These are phyloP conservation scores for Dynastes grantii DNA, from an alignment of 2,888 invertebrate species.

Conservation along the genomic window DNA sequence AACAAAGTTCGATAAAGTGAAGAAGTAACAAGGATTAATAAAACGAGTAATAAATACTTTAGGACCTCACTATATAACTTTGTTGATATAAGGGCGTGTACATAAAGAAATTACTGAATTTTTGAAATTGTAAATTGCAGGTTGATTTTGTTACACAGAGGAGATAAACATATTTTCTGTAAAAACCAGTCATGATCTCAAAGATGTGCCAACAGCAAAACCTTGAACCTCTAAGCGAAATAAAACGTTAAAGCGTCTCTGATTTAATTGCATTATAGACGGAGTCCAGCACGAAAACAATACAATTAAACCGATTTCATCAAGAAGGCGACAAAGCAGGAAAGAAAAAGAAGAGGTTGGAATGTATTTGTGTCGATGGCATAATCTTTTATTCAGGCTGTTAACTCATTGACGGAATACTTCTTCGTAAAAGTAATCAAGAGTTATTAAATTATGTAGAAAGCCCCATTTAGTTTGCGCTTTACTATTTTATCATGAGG, in stretches of 20 bases:
- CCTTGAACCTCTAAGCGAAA: conserved; percentile 29
- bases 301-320: conserved; percentile 39
- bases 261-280: conserved; percentile 37
- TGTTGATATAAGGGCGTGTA: no score
- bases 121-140: no score
- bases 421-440: conserved; percentile 1
- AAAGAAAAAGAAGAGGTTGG: conserved; percentile 17
- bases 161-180: no score
- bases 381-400: conserved; percentile 33
- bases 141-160: no score
- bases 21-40: no score
- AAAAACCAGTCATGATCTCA: no score
- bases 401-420: conserved; percentile 23
- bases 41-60: no score
- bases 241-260: conserved; percentile 19
- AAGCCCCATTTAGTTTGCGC: no score
- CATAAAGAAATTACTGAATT: no score
- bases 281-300: conserved; percentile 30
- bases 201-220: not conserved
- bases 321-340: conserved; percentile 16
- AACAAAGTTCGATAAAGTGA: no score
- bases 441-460: conserved; percentile 13
- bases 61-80: no score
- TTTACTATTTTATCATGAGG: no score
- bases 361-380: conserved; percentile 20